Base-by-base conservation (phyloP, 2,888 invertebrate genomes). In the Holacanthella duospinosa region DNA sequence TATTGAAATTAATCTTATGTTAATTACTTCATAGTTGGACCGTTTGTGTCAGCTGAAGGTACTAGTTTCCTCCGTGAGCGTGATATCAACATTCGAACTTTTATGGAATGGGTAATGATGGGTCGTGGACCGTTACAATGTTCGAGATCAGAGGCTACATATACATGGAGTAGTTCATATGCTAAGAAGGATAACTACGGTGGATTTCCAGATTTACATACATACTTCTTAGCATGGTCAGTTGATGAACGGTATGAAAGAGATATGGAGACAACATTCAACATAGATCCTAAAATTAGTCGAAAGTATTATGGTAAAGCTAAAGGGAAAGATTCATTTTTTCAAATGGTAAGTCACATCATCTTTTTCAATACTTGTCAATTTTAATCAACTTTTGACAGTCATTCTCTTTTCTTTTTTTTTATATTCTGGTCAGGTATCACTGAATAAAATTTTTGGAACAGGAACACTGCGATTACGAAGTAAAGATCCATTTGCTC, bases 311-410 rank as follows among this genome's bases (percentile, higher is more conserved):
- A 29, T 29, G 56, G 56, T n/a, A 29, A n/a, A 29, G 56, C 24
- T n/a, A 56, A 56, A 4, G 56, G 56, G 24, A 56, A n/a, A 24
- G 56, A 56, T 56, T 27, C 56, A n/a, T 56, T 56, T 24, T 29
- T 56, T 24, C 56, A 56, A 56, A 28, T 56, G 29, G 56, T 56
- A 24, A 55, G 16, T 25, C 36, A 36, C 9, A n/a, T n/a, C n/a
- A n/a, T n/a, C n/a, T n/a, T n/a, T n/a, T n/a, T n/a, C n/a, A n/a
- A n/a, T n/a, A n/a, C n/a, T n/a, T n/a, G n/a, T 6, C 36, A 36
- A 36, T 36, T 36, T 36, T 36, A 6, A 36, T 9, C 48, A 4
- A 9, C 6, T 48, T 48, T 48, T 48, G n/a, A 48, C 48, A 48
- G 19, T 48, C 12, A n/a, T n/a, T n/a, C n/a, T n/a, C n/a, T n/a